Conservation (phyloP, 2,888 invertebrate genomes). For the Caenorhabditis sp. region DNA sequence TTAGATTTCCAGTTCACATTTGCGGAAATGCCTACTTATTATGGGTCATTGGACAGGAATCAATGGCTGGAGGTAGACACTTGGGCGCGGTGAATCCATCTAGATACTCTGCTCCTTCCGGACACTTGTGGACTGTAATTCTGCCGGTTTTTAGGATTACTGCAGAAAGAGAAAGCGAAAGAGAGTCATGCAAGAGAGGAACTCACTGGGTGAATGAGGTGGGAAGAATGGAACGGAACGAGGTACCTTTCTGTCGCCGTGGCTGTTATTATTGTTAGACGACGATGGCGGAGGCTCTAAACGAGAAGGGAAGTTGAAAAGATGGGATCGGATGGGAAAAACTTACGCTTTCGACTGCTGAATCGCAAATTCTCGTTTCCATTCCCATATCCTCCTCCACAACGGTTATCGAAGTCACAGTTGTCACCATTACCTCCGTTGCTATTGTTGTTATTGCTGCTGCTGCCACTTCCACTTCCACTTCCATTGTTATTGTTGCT, state of each 20-base stretch:
- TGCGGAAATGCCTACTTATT: slow-evolving; percentile 25
- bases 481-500: slow-evolving; percentile 31
- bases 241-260: slow-evolving; percentile 50
- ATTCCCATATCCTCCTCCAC: not conserved
- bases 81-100: slow-evolving; percentile 50
- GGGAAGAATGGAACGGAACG: slow-evolving; percentile 49
- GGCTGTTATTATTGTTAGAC: slow-evolving; percentile 19
- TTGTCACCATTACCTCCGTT: slow-evolving; percentile 11
- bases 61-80: slow-evolving; percentile 64
- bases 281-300: slow-evolving; percentile 30
- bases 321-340: slow-evolving; percentile 3
- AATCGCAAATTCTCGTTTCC: slow-evolving; percentile 31
- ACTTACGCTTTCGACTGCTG: slow-evolving; percentile 41
- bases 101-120: slow-evolving; percentile 57
- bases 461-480: slow-evolving; percentile 4
- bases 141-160: not conserved
- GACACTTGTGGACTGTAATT: slow-evolving; percentile 41
- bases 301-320: slow-evolving; percentile 15
- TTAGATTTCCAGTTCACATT: no score
- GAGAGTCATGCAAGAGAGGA: no score
- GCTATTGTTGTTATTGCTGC: slow-evolving; percentile 13
- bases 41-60: slow-evolving; percentile 66
- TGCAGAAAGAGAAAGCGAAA: not conserved
- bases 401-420: not conserved
- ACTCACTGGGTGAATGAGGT: slow-evolving; percentile 31